Percentiles rank a stretch among this genome's conserved stretches.
These are phyloP conservation scores for Holothuria scabra DNA, from an alignment of 53 echinoderm and acorn worm species.

Conservation along the genomic window DNA sequence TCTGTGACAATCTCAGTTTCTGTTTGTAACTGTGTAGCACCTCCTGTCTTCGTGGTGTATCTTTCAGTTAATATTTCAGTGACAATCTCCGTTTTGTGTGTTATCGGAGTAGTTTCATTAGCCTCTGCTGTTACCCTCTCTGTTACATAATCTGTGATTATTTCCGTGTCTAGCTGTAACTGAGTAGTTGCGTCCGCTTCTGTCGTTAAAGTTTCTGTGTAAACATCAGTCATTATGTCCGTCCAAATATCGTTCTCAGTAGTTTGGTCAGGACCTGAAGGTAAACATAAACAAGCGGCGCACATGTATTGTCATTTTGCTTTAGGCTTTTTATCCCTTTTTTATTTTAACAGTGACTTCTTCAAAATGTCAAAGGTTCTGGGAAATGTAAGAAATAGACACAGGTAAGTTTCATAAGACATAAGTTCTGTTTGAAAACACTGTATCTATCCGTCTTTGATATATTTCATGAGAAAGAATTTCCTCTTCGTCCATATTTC, in stretches of 20 bases:
- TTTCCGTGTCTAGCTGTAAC: background rate
- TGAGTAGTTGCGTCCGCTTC: constrained; percentile 1
- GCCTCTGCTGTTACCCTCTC: background rate
- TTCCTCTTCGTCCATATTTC: too few species aligned
- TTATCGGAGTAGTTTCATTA: too few species aligned
- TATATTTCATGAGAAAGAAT: too few species aligned
- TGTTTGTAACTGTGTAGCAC: background rate
- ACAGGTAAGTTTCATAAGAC: too few species aligned
- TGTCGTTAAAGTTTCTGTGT: constrained; percentile 35
- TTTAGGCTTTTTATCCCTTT: too few species aligned
- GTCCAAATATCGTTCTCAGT: constrained; percentile 24
- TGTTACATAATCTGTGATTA: constrained; percentile 3
- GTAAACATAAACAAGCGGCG: constrained; percentile 33
- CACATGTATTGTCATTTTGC: constrained; percentile 19
- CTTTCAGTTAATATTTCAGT: background rate
- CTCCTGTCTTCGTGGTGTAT: background rate
- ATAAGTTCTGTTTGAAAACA: too few species aligned
- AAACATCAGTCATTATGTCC: constrained; percentile 34
- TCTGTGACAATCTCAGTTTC: constrained; percentile 13
- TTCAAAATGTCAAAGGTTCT: background rate
- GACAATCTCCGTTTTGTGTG: background rate
- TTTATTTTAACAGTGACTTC: background rate
- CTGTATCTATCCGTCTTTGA: too few species aligned
- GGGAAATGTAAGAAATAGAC: too few species aligned
- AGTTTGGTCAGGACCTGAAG: constrained; percentile 17